Conservation (phyloP, 2,113 vertebrate genomes). For the human (Homo sapiens) region DNA sequence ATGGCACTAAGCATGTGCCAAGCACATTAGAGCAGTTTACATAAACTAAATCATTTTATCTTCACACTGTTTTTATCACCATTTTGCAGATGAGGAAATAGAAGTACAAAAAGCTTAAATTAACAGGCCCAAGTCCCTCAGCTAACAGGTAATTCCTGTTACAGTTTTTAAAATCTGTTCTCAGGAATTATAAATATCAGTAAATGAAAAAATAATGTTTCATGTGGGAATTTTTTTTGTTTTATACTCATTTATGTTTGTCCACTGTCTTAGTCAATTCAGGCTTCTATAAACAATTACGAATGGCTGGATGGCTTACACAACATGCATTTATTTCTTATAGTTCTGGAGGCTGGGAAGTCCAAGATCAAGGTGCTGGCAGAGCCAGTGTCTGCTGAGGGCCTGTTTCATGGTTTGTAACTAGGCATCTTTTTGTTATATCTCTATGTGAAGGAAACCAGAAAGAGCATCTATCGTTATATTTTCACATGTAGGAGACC, state of each 20-base stretch:
- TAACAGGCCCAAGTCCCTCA: neutral
- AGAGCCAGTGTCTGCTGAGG: neutral
- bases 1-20: neutral
- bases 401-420: rapidly evolving
- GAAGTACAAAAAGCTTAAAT: neutral
- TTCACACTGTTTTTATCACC: neutral
- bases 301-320: neutral
- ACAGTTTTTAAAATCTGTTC: neutral
- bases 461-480: neutral
- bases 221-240: neutral
- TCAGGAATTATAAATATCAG: neutral
- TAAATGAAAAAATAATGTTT: neutral
- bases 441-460: neutral
- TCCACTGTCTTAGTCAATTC: neutral
- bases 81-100: neutral
- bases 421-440: neutral
- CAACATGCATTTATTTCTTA: neutral
- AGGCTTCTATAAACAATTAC: neutral
- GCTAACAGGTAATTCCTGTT: neutral
- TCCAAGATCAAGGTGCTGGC: neutral
- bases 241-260: neutral
- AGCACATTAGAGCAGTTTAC: neutral
- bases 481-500: neutral
- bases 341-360: neutral
- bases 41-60: neutral